A percentile compares a stretch with the other conserved stretches of the same genome.
These are phyloP conservation scores for Isaurus tuberculatus DNA, from an alignment of 92 coral and sea anemone species.

Conservation along the genomic window DNA sequence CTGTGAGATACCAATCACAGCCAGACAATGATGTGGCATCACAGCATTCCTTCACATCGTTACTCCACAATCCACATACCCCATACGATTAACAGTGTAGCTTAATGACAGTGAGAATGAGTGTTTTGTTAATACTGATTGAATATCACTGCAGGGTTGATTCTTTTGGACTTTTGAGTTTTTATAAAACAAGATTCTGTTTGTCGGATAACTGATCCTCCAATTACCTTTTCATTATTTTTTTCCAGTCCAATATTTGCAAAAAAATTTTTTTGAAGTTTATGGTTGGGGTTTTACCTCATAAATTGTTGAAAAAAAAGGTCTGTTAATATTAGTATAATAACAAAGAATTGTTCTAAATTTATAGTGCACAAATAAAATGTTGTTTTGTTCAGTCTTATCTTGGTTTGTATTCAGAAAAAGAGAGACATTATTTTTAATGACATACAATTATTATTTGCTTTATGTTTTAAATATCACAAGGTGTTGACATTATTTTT, in stretches of 20 bases:
- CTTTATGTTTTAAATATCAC: slow-evolving; percentile 20
- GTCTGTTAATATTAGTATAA: slow-evolving; percentile 19
- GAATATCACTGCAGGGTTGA: slow-evolving; percentile 12
- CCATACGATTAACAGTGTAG: slow-evolving; percentile 21
- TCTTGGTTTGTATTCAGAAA: slow-evolving; percentile 14
- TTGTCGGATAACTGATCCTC: slow-evolving; percentile 16
- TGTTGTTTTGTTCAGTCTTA: slow-evolving; percentile 21
- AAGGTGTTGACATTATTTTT: slow-evolving; percentile 4
- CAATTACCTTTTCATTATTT: slow-evolving; percentile 16
- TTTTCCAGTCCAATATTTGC: slow-evolving; percentile 18
- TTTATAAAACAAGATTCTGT: slow-evolving; percentile 14
- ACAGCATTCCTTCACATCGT: slow-evolving; percentile 19
- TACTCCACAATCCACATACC: slow-evolving; percentile 21
- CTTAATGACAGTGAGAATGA: slow-evolving; percentile 3
- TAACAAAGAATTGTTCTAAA: slow-evolving; percentile 13
- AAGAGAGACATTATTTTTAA: slow-evolving; percentile 17
- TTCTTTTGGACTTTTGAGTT: slow-evolving; percentile 20
- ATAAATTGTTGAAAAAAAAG: slow-evolving; percentile 12
- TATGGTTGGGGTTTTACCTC: neutral
- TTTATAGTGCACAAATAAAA: slow-evolving; percentile 22
- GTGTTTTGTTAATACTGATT: slow-evolving; percentile 10
- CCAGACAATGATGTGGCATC: slow-evolving; percentile 32
- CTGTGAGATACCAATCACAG: slow-evolving; percentile 28
- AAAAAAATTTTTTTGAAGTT: neutral
- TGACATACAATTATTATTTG: slow-evolving; percentile 17